Base-by-base conservation (phyloP, 1,140 invertebrate species). In the Plodia interpunctella region DNA sequence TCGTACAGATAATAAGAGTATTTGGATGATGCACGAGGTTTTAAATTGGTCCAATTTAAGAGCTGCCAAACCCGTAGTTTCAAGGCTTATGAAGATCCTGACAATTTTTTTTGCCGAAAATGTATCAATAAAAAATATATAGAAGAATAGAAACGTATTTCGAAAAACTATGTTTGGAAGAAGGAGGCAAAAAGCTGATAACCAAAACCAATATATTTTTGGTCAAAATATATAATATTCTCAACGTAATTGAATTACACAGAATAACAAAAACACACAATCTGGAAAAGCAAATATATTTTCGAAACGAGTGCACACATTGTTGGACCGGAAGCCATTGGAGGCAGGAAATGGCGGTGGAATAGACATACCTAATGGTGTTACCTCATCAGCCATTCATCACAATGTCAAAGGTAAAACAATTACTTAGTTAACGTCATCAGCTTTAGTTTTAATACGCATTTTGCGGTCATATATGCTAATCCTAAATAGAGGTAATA, bases 301-400 rank as follows among this genome's bases (percentile, higher is more conserved):
- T 71, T 66, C 57, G 54, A 66, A 66, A 53, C 53, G 35, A 71
- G 59, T 55, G 57, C 51, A 52, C 59, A 49, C 59, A 73, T 70
- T 73, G 70, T 80, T 65, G 57, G 28, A 59, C 61, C 74, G 78
- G 78, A 81, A 76, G 65, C 61, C 63, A 80, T 79, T 74, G 51
- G 30, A 70, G 66, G 53, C 68, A 77, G 78, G 81, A 84, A 82
- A 68, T 51, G 49, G 49, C 49, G 49, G 38, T 15, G 38, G 38
- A 44, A n/a, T 53, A 5, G 38, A 44, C 38, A 44, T 13, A 44
- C 38, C 38, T 44, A 44, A 44, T 66, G 57, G 68, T 72, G 62
- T 80, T 80, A 79, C 69, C 72, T 76, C 71, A 79, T 75, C 63
- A 67, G 60, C 55, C 70, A 72, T 76, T 67, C 71, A 71, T 72